Evolutionary conservation across 2,888 invertebrate genomes (phyloP).

Genomic region (Brenthis hecate): DNA sequence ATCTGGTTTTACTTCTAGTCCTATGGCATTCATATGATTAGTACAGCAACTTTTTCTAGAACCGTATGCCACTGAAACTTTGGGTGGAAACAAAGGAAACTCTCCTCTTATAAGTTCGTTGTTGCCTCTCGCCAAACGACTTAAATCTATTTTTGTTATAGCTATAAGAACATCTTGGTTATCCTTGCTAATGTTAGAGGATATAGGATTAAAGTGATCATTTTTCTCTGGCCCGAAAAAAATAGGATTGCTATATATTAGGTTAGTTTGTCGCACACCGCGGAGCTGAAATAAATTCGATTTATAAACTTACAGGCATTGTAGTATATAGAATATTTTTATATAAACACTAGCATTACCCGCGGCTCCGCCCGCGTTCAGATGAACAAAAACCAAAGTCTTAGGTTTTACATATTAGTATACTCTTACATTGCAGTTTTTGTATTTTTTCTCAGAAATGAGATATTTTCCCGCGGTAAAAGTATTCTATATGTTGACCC

Average conservation of each 20-base stretch:
- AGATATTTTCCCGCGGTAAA: too few relatives aligned
- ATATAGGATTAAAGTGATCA: slow-evolving; percentile 49
- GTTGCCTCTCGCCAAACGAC: slow-evolving; percentile 50
- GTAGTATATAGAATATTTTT: too few relatives aligned
- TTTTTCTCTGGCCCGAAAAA: slow-evolving; percentile 61
- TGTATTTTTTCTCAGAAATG: too few relatives aligned
- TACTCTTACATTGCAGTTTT: too few relatives aligned
- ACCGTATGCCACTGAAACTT: slow-evolving; percentile 34
- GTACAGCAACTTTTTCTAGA: slow-evolving; percentile 50
- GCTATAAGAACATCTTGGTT: slow-evolving; percentile 62
- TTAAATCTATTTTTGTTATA: slow-evolving; percentile 61
- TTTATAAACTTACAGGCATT: background rate
- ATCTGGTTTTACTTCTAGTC: slow-evolving; percentile 46
- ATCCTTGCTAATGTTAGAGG: slow-evolving; percentile 36
- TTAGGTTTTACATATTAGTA: too few relatives aligned
- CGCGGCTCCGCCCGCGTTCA: too few relatives aligned
- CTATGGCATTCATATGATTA: slow-evolving; percentile 65
- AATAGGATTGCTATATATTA: slow-evolving; percentile 34
- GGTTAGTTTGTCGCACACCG: slow-evolving; percentile 49
- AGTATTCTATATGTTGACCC: too few relatives aligned
- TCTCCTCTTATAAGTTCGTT: slow-evolving; percentile 61
- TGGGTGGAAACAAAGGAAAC: slow-evolving; percentile 62
- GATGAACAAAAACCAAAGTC: too few relatives aligned
- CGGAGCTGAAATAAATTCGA: slow-evolving; percentile 52
- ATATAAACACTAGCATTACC: too few relatives aligned